A percentile compares a stretch with the other conserved stretches of the same genome.
Evolutionary conservation across 2,797 vertebrate species (phyloP).

Genomic region (Petrocephalus schoutedeni): DNA sequence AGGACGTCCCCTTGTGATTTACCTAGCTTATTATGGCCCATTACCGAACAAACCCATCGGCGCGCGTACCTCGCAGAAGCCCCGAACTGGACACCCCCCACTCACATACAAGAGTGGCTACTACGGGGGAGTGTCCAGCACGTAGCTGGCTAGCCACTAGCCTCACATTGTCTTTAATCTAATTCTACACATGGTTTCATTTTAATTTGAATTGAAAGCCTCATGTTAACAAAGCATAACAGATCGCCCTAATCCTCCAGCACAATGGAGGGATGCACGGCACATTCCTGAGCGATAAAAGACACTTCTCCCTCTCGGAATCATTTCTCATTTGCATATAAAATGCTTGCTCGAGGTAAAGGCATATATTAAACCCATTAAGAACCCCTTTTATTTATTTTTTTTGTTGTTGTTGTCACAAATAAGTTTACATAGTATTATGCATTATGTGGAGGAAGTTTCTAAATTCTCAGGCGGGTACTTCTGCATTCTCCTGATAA

Average conservation of each 20-base stretch:
- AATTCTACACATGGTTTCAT: constrained; percentile 71
- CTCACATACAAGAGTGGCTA: constrained; percentile 34
- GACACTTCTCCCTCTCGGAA: constrained; percentile 60
- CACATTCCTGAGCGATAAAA: constrained; percentile 51
- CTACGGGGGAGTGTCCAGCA: constrained; percentile 56
- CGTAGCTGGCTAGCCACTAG: constrained; percentile 52
- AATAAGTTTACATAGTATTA: constrained; percentile 66
- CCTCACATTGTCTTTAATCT: constrained; percentile 69
- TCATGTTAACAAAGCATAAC: constrained; percentile 72
- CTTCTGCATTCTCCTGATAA: constrained; percentile 62
- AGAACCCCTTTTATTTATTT: constrained; percentile 38
- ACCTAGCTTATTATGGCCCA: constrained; percentile 70
- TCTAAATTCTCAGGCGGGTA: constrained; percentile 60
- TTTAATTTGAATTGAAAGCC: constrained; percentile 72
- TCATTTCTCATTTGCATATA: constrained; percentile 70
- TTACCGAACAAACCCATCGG: constrained; percentile 61
- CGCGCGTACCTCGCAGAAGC: constrained; percentile 54
- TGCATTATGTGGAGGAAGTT: constrained; percentile 56
- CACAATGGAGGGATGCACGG: constrained; percentile 66
- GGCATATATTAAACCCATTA: constrained; percentile 70
- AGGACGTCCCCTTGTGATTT: constrained; percentile 61
- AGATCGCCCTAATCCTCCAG: constrained; percentile 68
- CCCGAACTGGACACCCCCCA: constrained; percentile 35
- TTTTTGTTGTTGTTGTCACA: constrained; percentile 55
- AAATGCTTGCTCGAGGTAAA: constrained; percentile 68